These are phyloP conservation scores for Atrina japonica DNA, from an alignment of 2,888 invertebrate genomes.

Conservation along the genomic window DNA sequence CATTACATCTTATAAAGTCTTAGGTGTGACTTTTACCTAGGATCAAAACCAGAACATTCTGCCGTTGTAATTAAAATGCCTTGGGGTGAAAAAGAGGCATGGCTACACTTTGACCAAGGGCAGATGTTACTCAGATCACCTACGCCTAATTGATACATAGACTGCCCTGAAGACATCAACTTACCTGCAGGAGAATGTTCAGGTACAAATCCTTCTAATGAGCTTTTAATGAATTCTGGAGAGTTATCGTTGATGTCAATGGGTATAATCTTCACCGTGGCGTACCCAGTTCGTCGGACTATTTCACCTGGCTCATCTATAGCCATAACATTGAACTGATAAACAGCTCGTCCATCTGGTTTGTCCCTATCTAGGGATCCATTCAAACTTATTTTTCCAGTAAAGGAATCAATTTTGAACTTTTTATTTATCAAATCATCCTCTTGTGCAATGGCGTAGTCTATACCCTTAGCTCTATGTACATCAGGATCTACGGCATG, in stretches of 20 bases:
- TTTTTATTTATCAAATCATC: constrained; percentile 47
- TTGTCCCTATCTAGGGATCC: constrained; percentile 97
- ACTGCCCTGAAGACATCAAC: too few relatives aligned
- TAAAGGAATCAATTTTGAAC: constrained; percentile 97
- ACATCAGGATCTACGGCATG: constrained; percentile 97
- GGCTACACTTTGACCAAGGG: too few relatives aligned
- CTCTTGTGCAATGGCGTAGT: constrained; percentile 84
- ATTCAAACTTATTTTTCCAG: constrained; percentile 96
- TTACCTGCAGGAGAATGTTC: constrained; percentile 94
- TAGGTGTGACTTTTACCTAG: too few relatives aligned
- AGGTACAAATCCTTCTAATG: constrained; percentile 85
- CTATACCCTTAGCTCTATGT: constrained; percentile 95
- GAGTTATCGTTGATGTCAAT: constrained; percentile 99
- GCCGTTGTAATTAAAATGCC: too few relatives aligned
- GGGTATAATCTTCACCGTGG: constrained; percentile 97
- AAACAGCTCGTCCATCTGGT: constrained; percentile 92
- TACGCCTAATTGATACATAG: too few relatives aligned
- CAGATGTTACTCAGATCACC: too few relatives aligned
- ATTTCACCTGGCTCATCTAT: constrained; percentile 64
- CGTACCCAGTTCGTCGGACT: constrained; percentile 85
- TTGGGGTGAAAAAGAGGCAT: too few relatives aligned
- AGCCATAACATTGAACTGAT: constrained; percentile 75
- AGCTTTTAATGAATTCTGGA: constrained; percentile 87
- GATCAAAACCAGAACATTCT: too few relatives aligned
- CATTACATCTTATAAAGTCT: too few relatives aligned